Conservation (phyloP, 2,888 invertebrate genomes). For the Parnassius glacialis region DNA sequence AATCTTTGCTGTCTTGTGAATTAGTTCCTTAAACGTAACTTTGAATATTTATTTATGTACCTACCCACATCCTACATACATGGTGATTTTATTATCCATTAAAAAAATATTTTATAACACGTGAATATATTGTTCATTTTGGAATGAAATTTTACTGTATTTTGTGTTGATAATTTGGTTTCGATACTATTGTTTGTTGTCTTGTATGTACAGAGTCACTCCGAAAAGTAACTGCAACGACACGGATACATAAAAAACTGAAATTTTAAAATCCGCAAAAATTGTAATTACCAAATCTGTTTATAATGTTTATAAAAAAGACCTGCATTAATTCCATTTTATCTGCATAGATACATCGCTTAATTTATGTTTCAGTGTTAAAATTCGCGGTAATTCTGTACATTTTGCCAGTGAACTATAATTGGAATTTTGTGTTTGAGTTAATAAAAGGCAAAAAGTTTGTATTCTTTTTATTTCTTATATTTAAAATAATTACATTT, state of each 20-base stretch:
- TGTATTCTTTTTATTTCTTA: constrained; percentile 28
- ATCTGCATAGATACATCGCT: neutral
- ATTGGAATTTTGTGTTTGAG: constrained; percentile 45
- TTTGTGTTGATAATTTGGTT: constrained; percentile 19
- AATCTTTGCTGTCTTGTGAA: too few relatives aligned
- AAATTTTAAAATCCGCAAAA: too few relatives aligned
- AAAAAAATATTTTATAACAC: neutral
- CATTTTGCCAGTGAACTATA: constrained; percentile 35
- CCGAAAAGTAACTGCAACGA: constrained; percentile 6
- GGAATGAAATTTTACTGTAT: neutral
- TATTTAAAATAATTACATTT: neutral
- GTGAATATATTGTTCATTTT: too few relatives aligned
- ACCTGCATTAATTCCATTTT: neutral
- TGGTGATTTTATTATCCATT: neutral
- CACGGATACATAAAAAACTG: neutral
- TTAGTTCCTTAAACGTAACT: too few relatives aligned
- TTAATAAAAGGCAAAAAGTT: constrained; percentile 35
- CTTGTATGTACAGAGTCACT: constrained; percentile 20
- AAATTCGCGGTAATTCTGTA: constrained; percentile 26
- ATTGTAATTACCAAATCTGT: too few relatives aligned
- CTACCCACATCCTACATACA: neutral
- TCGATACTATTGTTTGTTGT: neutral
- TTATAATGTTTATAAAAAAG: neutral
- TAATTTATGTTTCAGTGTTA: neutral
- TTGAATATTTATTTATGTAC: too few relatives aligned